phyloP scores from a whole-genome alignment of 2,888 invertebrate genomes.

The Folsomia candida region DNA sequence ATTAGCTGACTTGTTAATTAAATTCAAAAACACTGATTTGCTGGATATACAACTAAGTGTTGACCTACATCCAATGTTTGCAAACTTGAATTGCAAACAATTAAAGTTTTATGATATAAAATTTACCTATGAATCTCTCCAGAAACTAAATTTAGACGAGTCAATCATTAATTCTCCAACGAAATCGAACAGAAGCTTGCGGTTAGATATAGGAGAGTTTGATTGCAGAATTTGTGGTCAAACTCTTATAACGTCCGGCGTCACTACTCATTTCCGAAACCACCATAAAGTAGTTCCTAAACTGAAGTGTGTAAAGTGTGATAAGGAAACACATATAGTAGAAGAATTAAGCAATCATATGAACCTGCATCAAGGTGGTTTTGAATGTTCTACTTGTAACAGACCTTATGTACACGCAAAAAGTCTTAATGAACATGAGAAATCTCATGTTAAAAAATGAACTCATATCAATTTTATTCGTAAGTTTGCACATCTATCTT shows the following conservation, averaged over 20 bases:
- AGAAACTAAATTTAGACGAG: background rate
- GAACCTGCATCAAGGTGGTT: background rate
- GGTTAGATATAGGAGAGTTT: background rate
- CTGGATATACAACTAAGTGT: background rate
- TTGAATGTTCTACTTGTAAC: background rate
- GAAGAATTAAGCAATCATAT: background rate
- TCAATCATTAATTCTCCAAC: background rate
- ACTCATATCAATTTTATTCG: too few species aligned
- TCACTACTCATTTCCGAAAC: background rate
- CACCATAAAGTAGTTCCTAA: background rate
- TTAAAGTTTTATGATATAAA: background rate
- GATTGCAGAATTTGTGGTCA: background rate
- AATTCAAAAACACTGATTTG: background rate
- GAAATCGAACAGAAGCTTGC: background rate
- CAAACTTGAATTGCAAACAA: background rate
- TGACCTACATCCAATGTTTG: background rate
- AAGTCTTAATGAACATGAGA: background rate
- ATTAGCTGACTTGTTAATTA: background rate
- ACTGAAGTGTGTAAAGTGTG: background rate
- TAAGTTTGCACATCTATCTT: too few species aligned
- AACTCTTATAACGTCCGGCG: background rate
- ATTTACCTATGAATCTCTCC: background rate
- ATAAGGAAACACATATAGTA: background rate
- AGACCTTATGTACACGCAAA: background rate
- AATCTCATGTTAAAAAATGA: background rate